Evolutionary conservation across 2,888 invertebrate species (phyloP).

Genomic region (Eutolmus rufibarbis): DNA sequence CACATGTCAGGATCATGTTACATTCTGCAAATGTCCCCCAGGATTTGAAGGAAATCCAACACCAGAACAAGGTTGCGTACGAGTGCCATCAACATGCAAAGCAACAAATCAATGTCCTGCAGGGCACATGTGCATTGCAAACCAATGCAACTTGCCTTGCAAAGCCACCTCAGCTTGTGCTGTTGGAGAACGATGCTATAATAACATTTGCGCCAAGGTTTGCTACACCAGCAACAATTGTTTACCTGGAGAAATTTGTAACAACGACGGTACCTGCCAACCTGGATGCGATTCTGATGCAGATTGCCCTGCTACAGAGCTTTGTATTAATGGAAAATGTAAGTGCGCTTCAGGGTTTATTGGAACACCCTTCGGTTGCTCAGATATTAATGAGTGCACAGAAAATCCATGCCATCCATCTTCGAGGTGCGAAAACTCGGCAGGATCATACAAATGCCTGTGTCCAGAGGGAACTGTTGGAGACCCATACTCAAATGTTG

Average conservation of each 20-base stretch:
- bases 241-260: slow-evolving; percentile 86
- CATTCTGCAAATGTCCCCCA: slow-evolving; percentile 80
- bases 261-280: slow-evolving; percentile 78
- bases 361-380: slow-evolving; percentile 75
- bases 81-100: slow-evolving; percentile 76
- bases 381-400: slow-evolving; percentile 84
- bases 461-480: slow-evolving; percentile 84
- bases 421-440: slow-evolving; percentile 79
- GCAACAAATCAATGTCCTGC: slow-evolving; percentile 76
- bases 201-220: slow-evolving; percentile 81
- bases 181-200: slow-evolving; percentile 82
- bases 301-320: slow-evolving; percentile 80
- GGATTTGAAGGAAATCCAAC: slow-evolving; percentile 88
- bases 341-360: slow-evolving; percentile 80
- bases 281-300: slow-evolving; percentile 82
- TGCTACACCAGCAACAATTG: slow-evolving; percentile 92
- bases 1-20: slow-evolving; percentile 75
- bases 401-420: slow-evolving; percentile 80
- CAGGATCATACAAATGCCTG: slow-evolving; percentile 80
- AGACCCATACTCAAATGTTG: slow-evolving; percentile 73
- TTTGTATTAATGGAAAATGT: slow-evolving; percentile 78
- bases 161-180: slow-evolving; percentile 77
- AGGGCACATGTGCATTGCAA: slow-evolving; percentile 79
- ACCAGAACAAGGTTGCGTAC: slow-evolving; percentile 87
- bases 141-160: slow-evolving; percentile 81